phyloP scores from a whole-genome alignment of 1,140 invertebrate genomes.

The Tetranychus urticae region DNA sequence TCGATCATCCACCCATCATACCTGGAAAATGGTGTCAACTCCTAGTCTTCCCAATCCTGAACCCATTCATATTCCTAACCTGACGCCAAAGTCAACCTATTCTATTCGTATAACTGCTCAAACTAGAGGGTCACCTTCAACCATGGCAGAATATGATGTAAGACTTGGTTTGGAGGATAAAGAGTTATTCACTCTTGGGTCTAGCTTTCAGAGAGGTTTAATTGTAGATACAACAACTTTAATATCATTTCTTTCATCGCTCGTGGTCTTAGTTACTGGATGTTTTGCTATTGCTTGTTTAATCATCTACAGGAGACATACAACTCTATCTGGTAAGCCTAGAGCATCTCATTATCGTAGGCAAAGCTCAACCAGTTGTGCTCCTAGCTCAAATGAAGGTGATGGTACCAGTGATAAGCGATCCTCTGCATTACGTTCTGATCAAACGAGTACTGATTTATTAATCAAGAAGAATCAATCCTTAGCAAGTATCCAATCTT shows the following conservation, averaged over 20 bases:
- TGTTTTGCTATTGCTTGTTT: constrained; percentile 14
- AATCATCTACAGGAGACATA: constrained; percentile 10
- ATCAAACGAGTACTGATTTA: neutral
- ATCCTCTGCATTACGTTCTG: neutral
- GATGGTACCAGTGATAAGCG: neutral
- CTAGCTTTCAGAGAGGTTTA: neutral
- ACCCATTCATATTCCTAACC: constrained; percentile 18
- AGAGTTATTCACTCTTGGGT: neutral
- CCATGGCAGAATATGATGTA: constrained; percentile 15
- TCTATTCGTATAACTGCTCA: constrained; percentile 21
- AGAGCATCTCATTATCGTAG: neutral
- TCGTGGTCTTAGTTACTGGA: constrained; percentile 14
- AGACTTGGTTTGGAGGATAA: constrained; percentile 35
- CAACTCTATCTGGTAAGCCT: neutral
- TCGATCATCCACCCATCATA: constrained; percentile 20
- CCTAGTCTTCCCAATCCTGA: constrained; percentile 14
- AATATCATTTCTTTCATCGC: constrained; percentile 13
- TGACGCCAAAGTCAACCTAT: constrained; percentile 23
- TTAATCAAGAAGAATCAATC: neutral
- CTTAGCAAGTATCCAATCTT: neutral
- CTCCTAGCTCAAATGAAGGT: neutral
- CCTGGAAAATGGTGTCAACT: constrained; percentile 9
- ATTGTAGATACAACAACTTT: constrained; percentile 13
- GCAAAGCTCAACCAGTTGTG: neutral
- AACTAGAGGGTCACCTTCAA: constrained; percentile 21